Base-by-base conservation (phyloP, 1,140 invertebrate species). In the Varroa destructor region DNA sequence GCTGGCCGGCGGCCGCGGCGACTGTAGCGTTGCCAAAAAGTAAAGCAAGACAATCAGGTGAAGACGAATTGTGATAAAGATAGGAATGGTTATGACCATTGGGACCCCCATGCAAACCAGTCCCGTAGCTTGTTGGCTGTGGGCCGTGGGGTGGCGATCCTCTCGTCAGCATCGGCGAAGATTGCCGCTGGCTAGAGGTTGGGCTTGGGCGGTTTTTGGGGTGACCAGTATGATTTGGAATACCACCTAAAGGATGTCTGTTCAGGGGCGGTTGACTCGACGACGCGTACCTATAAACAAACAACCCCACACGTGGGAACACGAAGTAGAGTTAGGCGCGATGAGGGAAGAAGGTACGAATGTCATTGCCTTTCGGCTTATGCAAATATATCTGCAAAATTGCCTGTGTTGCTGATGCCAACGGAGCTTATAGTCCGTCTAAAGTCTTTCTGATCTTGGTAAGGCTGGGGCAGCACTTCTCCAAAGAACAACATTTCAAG, bases 11-110 rank as follows among this genome's bases (percentile, higher is more conserved):
- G 14, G 61, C 40, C 12, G 14, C 46, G 46, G 3, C 8, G 46
- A 51, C 46, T 51, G 46, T 51, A 37, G 40, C 37, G 46, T 67
- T n/a, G 12, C 61, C 61, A 46, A 67, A 67, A 25, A 67, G 61
- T 37, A 67, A 8, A 8, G 61, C 61, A 46, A 67, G 61, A 67
- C 61, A 67, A 46, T 67, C 61, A 40, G 61, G 61, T 40, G 61
- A 67, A 40, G 61, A 67, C 8, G 61, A 67, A 8, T 67, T 67
- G 61, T 67, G 61, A 46, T 67, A 67, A 40, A 67, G 61, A 8
- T 51, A 51, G 61, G 40, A 67, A 67, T 67, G 61, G 46, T 67
- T 67, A 43, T 67, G 61, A 14, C 46, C 12, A 40, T 40, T 40
- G 14, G 14, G 61, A 14, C 46, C 40, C 36, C 1, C 40, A 5